Conservation (phyloP, 92 coral and sea anemone genomes). For the Zoanthus sansibaricus region DNA sequence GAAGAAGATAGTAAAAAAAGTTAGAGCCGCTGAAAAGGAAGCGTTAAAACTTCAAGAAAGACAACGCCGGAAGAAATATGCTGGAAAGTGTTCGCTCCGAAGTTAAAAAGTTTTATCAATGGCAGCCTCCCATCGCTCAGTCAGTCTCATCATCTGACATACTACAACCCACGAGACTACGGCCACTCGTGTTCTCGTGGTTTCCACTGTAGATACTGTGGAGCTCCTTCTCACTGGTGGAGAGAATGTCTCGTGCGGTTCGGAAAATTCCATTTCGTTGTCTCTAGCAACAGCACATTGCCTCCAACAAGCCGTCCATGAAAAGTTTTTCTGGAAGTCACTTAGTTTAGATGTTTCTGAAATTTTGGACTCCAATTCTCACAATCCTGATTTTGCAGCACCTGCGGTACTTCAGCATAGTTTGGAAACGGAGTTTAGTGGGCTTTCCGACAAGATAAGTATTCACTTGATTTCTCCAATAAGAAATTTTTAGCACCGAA, state of each 20-base stretch:
- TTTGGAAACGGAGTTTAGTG: neutral
- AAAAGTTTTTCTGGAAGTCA: neutral
- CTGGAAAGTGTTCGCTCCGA: neutral
- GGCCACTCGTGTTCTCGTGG: neutral
- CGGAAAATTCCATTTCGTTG: neutral
- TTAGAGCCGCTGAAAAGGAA: conserved; percentile 1
- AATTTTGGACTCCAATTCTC: neutral
- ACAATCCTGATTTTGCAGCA: neutral
- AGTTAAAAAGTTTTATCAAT: neutral
- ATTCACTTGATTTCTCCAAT: neutral
- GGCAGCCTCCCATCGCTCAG: neutral
- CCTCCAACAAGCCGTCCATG: conserved; percentile 7
- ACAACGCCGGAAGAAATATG: neutral
- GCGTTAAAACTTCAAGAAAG: neutral
- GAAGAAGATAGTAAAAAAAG: neutral
- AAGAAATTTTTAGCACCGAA: neutral
- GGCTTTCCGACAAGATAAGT: neutral
- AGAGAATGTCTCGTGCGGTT: neutral
- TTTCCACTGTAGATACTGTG: neutral
- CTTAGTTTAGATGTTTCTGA: neutral
- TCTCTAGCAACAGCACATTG: conserved; percentile 7
- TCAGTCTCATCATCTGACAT: neutral
- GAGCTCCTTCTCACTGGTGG: conserved; percentile 13
- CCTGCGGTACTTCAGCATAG: neutral
- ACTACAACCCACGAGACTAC: conserved; percentile 2